A percentile compares a stretch with the other conserved stretches of the same genome.
phyloP scores from a whole-genome alignment of 2,888 invertebrate species.

The Metallyticus violacea region DNA sequence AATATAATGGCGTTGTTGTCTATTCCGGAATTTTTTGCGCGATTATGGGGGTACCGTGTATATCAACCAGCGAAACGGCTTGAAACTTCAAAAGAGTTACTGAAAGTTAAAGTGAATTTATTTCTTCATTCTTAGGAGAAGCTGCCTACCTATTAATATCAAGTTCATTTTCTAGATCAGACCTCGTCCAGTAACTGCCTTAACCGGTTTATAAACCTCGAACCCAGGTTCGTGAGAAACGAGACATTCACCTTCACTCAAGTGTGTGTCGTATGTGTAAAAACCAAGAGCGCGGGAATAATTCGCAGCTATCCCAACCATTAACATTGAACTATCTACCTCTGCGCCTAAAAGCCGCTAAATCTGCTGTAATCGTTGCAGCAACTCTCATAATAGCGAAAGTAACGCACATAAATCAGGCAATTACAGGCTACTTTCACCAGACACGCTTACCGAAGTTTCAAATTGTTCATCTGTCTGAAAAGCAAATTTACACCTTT shows the following conservation, averaged over 20 bases:
- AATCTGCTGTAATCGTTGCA: background rate
- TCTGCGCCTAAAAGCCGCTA: background rate
- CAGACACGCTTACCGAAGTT: background rate
- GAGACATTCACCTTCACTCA: background rate
- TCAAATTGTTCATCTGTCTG: too few relatives aligned
- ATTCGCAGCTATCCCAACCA: background rate
- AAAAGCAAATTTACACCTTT: too few relatives aligned
- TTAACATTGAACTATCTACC: background rate
- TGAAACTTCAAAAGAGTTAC: too few relatives aligned
- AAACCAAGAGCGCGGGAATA: background rate
- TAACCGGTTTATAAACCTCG: background rate
- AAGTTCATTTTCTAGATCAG: background rate
- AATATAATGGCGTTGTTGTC: too few relatives aligned
- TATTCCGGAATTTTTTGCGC: too few relatives aligned
- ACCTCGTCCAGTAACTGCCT: too few relatives aligned
- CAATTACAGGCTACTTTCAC: background rate
- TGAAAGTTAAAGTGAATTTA: background rate
- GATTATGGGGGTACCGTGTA: too few relatives aligned
- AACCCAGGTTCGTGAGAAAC: background rate
- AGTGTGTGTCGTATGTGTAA: background rate
- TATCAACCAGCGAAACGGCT: too few relatives aligned
- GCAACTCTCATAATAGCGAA: background rate
- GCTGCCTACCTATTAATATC: background rate
- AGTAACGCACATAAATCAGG: background rate
- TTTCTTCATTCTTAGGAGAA: too few relatives aligned